Conservation (phyloP, 2,888 invertebrate species). For the Zygothrica quintamaculata region DNA sequence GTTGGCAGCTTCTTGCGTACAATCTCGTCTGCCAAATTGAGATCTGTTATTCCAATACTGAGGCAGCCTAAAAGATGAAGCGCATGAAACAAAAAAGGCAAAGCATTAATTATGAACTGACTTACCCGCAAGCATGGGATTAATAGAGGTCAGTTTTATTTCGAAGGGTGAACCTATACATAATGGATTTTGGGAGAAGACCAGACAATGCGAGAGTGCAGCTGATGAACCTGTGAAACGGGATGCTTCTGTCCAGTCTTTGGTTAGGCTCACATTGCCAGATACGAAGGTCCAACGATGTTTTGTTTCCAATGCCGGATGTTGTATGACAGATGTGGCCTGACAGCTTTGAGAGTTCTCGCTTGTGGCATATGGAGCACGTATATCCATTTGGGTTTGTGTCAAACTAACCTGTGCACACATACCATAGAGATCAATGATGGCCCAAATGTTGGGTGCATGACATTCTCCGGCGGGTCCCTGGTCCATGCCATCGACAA, state of each 20-base stretch:
- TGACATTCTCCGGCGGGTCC: constrained; percentile 93
- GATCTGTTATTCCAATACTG: constrained; percentile 91
- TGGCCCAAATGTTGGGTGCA: constrained; percentile 93
- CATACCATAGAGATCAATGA: constrained; percentile 97
- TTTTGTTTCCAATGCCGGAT: constrained; percentile 85
- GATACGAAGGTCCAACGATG: constrained; percentile 84
- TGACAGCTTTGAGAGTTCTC: constrained; percentile 87
- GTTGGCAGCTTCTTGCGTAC: constrained; percentile 88
- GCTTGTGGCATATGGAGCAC: constrained; percentile 84
- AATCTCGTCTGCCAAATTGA: constrained; percentile 87
- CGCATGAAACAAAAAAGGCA: no score
- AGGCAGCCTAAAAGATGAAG: constrained; percentile 88
- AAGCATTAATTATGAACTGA: neutral
- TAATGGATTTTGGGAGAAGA: constrained; percentile 84
- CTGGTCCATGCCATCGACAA: constrained; percentile 93
- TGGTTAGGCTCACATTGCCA: constrained; percentile 83
- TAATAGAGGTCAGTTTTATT: constrained; percentile 83
- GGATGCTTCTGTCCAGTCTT: constrained; percentile 84
- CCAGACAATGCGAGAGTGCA: constrained; percentile 83
- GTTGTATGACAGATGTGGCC: constrained; percentile 86
- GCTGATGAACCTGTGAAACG: constrained; percentile 81
- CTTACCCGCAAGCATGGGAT: constrained; percentile 84
- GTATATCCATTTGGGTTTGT: constrained; percentile 76
- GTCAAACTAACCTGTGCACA: constrained; percentile 93
- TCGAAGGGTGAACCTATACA: constrained; percentile 84